Evolutionary conservation across 2,888 invertebrate genomes (phyloP).

Genomic region (Apotomis betuletana): DNA sequence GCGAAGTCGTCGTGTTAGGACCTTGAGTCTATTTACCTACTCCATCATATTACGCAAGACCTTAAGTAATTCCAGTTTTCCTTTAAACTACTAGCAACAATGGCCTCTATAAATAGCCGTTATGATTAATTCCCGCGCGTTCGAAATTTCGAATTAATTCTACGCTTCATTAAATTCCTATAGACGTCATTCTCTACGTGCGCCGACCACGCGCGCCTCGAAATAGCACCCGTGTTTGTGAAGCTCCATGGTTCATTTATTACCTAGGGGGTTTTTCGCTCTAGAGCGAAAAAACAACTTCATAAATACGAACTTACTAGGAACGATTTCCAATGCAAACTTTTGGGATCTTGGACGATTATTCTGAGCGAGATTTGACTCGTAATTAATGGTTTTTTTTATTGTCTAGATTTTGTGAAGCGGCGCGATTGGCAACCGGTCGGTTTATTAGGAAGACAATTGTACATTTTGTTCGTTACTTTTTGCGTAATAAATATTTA

Average conservation of each 20-base stretch:
- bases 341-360: no score
- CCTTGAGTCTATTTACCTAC: no score
- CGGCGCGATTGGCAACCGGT: no score
- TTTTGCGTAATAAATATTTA: no score
- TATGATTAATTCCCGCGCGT: conserved; percentile 32
- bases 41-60: neutral
- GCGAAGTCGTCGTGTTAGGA: no score
- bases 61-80: neutral
- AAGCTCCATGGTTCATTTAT: conserved; percentile 6
- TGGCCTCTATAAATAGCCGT: conserved; percentile 20
- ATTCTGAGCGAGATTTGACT: no score
- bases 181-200: conserved; percentile 28
- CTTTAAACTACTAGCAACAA: neutral
- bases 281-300: neutral
- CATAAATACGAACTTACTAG: no score
- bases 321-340: no score
- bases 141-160: conserved; percentile 39
- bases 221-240: conserved; percentile 32
- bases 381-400: no score
- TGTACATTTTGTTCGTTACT: no score
- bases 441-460: no score
- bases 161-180: conserved; percentile 38
- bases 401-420: no score
- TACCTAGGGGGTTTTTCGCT: neutral
- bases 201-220: conserved; percentile 22